Conservation (phyloP, 1,140 invertebrate genomes). For the Chlorops oryzae region DNA sequence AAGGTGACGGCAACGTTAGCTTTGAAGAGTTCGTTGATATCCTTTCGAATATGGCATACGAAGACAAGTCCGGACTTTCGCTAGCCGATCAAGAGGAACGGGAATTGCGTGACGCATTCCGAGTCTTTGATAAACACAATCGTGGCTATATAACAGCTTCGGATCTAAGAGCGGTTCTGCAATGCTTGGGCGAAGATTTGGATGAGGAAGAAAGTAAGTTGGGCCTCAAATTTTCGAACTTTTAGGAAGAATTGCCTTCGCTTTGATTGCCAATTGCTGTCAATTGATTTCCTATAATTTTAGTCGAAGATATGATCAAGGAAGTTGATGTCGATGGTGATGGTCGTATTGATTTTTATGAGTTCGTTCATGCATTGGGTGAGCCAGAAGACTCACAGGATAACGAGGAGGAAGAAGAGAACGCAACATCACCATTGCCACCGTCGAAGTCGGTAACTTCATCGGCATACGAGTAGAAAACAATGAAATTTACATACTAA, state of each 20-base stretch:
- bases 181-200: slow-evolving; percentile 77
- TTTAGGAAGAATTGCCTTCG: neutral
- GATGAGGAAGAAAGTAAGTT: slow-evolving; percentile 75
- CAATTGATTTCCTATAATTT: too few species aligned
- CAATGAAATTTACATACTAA: too few species aligned
- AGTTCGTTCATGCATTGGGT: slow-evolving; percentile 77
- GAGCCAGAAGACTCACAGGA: slow-evolving; percentile 77
- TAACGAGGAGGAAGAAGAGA: slow-evolving; percentile 68
- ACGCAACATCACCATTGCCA: slow-evolving; percentile 44
- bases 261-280: neutral
- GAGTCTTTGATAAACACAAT: slow-evolving; percentile 82
- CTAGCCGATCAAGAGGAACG: slow-evolving; percentile 72
- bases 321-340: slow-evolving; percentile 87
- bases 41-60: slow-evolving; percentile 66
- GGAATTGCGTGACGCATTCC: slow-evolving; percentile 80
- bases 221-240: neutral
- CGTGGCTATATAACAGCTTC: slow-evolving; percentile 80
- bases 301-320: slow-evolving; percentile 89
- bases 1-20: slow-evolving; percentile 83
- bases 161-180: slow-evolving; percentile 72
- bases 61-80: slow-evolving; percentile 55
- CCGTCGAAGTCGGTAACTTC: slow-evolving; percentile 40
- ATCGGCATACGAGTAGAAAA: slow-evolving; percentile 27
- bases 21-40: slow-evolving; percentile 92
- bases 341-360: slow-evolving; percentile 82